Percentiles rank a stretch among this genome's conserved stretches.
These are phyloP conservation scores for Australoheros facetus DNA, from an alignment of 2,797 vertebrate species.

Conservation along the genomic window DNA sequence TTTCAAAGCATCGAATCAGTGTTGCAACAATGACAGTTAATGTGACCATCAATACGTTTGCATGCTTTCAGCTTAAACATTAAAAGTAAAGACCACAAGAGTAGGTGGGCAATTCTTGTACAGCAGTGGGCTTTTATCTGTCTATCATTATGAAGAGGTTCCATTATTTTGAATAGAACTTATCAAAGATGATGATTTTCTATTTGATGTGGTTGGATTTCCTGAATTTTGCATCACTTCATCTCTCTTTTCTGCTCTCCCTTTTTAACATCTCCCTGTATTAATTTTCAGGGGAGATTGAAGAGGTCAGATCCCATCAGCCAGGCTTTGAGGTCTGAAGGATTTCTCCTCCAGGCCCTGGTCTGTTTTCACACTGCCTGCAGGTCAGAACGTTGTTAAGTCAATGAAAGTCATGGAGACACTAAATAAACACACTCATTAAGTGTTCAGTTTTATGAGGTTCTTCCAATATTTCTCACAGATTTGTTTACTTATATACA, in stretches of 20 bases:
- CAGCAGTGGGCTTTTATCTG: not conserved
- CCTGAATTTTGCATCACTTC: not conserved
- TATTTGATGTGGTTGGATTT: not conserved
- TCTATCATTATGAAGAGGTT: not conserved
- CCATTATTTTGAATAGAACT: not conserved
- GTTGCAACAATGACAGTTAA: not conserved
- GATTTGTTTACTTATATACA: not conserved
- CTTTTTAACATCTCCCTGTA: not conserved
- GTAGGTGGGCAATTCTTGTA: not conserved
- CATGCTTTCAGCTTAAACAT: not conserved
- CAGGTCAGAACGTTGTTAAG: constrained; percentile 80
- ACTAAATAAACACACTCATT: not conserved
- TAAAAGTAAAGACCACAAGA: not conserved
- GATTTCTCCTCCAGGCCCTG: constrained; percentile 84
- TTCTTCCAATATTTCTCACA: not conserved
- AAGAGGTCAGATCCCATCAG: constrained; percentile 45
- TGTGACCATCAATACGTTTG: not conserved
- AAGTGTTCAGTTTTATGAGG: not conserved
- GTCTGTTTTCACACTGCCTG: constrained; percentile 88
- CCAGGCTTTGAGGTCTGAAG: constrained; percentile 69
- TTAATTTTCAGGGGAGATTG: constrained; percentile 53
- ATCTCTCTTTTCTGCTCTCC: not conserved
- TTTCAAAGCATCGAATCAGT: not conserved
- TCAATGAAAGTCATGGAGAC: not conserved
- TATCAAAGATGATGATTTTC: not conserved